phyloP scores from a whole-genome alignment of 1,140 invertebrate species.

The Lutraria rhynchaena region DNA sequence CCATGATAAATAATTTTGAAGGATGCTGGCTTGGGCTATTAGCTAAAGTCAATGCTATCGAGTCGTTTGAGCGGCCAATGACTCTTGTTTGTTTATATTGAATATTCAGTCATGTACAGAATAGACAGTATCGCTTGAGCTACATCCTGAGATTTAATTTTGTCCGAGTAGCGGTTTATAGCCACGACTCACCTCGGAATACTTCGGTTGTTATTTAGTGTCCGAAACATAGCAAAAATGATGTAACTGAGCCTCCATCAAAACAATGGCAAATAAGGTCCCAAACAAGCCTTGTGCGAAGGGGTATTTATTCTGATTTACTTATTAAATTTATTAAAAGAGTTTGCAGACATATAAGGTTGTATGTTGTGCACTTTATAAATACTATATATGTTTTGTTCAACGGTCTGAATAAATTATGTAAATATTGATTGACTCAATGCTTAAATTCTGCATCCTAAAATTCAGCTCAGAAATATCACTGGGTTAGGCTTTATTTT shows the following conservation, averaged over 20 bases:
- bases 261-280: slow-evolving; percentile 9
- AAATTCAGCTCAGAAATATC: background rate
- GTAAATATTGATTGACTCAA: background rate
- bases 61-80: no score
- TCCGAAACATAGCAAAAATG: slow-evolving; percentile 18
- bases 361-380: background rate
- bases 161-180: no score
- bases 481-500: no score
- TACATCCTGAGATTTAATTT: no score
- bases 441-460: background rate
- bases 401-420: slow-evolving; percentile 12
- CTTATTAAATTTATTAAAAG: background rate
- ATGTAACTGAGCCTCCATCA: background rate
- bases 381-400: background rate
- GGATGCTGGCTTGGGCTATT: no score
- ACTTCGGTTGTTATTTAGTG: no score
- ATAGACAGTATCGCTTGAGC: no score
- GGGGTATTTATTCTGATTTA: background rate
- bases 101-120: no score
- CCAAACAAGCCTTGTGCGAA: background rate
- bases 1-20: no score
- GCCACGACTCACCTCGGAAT: no score
- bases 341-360: background rate
- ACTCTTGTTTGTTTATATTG: no score
- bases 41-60: no score